These are phyloP conservation scores for Sebastes fasciatus DNA, from an alignment of 2,113 vertebrate species.

Conservation along the genomic window DNA sequence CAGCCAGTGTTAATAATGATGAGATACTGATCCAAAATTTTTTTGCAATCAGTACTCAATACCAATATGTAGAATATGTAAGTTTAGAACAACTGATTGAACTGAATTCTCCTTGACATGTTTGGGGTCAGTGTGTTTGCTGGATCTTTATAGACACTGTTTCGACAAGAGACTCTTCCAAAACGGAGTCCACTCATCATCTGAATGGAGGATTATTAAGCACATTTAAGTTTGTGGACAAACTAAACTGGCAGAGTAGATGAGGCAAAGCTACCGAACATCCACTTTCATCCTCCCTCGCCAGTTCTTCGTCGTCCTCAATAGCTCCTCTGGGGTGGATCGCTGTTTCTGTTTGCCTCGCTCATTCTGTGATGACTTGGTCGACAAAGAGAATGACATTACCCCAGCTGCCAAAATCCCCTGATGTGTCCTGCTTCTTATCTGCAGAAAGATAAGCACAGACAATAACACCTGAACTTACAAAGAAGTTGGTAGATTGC, in stretches of 20 bases:
- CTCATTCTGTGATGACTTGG: slow-evolving; percentile 71
- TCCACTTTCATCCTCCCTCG: not conserved
- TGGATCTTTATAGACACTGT: not conserved
- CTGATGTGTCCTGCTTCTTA: slow-evolving; percentile 90
- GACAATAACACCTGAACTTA: not conserved
- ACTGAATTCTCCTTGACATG: not conserved
- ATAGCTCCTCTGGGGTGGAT: not conserved
- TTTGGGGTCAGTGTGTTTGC: not conserved
- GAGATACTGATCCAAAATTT: not conserved
- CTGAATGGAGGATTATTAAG: not conserved
- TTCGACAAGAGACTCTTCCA: not conserved
- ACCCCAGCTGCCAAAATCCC: slow-evolving; percentile 88
- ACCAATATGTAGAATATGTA: not conserved
- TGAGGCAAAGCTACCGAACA: not conserved
- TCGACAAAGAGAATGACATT: slow-evolving; percentile 86
- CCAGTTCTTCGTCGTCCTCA: not conserved
- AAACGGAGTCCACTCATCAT: not conserved
- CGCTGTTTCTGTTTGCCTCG: not conserved
- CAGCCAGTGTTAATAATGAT: not conserved
- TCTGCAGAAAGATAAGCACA: slow-evolving; percentile 68
- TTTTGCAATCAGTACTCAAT: not conserved
- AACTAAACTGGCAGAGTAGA: not conserved
- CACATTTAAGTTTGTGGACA: not conserved
- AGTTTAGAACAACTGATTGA: not conserved
- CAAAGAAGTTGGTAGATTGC: not conserved